phyloP scores from a whole-genome alignment of 2,113 vertebrate species.

The Perca schrenkii region DNA sequence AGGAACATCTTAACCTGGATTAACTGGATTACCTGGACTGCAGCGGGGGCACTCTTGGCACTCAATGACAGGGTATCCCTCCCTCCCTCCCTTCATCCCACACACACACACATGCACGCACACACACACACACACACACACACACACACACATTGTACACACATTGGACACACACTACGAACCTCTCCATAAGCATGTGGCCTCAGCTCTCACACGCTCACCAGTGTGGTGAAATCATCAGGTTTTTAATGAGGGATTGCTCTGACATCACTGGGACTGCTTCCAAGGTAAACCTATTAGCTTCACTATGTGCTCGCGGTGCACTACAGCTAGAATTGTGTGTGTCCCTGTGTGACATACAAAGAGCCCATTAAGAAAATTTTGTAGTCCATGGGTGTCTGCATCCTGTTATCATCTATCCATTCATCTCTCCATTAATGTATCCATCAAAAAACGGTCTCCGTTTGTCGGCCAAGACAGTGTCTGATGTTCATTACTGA shows the following conservation, averaged over 20 bases:
- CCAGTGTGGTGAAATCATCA: constrained; percentile 74
- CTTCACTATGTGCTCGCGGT: constrained; percentile 65
- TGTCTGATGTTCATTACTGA: constrained; percentile 17
- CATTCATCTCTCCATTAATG: constrained; percentile 38
- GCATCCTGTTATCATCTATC: constrained; percentile 16
- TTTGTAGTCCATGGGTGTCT: not conserved
- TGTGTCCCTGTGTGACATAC: constrained; percentile 47
- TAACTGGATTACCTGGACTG: constrained; percentile 67
- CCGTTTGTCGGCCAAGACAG: not conserved
- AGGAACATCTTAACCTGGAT: constrained; percentile 72
- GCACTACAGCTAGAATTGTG: constrained; percentile 45
- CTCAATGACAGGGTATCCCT: constrained; percentile 57
- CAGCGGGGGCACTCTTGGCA: constrained; percentile 27
- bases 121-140: not conserved
- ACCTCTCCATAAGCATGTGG: constrained; percentile 33
- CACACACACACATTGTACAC: not conserved
- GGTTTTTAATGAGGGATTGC: constrained; percentile 79
- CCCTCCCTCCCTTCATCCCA: not conserved
- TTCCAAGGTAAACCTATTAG: constrained; percentile 81
- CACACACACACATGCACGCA: not conserved
- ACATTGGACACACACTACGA: constrained; percentile 8
- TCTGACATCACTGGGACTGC: constrained; percentile 76
- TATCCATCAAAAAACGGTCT: not conserved
- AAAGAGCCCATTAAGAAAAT: constrained; percentile 32
- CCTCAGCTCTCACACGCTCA: constrained; percentile 45